Evolutionary conservation across 2,113 vertebrate genomes (phyloP).

Genomic region (Psittacula cyanocephala): DNA sequence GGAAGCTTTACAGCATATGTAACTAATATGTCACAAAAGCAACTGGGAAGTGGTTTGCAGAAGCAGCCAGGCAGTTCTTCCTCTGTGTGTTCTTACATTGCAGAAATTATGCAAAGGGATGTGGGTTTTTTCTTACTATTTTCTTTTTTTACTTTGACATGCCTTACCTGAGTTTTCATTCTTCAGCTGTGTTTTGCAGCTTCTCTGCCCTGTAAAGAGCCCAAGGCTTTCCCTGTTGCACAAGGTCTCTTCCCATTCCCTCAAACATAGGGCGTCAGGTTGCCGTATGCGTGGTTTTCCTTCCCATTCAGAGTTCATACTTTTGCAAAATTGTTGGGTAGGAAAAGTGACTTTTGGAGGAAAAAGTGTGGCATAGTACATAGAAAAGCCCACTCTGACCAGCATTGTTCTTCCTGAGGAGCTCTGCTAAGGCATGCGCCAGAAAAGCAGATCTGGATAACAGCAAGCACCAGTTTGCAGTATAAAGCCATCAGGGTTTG

Average conservation of each 20-base stretch:
- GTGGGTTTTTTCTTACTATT: neutral
- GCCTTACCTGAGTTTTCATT: neutral
- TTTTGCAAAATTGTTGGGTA: neutral
- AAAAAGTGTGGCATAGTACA: rapidly evolving
- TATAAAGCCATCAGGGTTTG: neutral
- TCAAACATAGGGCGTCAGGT: rapidly evolving
- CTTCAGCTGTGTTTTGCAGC: neutral
- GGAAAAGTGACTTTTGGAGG: neutral
- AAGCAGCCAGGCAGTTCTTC: neutral
- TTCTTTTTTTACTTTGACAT: neutral
- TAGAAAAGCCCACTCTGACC: neutral
- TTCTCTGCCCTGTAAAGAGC: neutral
- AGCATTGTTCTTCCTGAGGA: neutral
- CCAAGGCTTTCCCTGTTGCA: neutral
- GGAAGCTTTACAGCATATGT: neutral
- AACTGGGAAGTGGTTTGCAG: neutral
- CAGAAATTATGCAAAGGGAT: neutral
- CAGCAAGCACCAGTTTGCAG: neutral
- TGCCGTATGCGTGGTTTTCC: rapidly evolving
- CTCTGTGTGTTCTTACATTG: rapidly evolving
- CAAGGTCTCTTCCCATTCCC: neutral
- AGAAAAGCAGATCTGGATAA: neutral
- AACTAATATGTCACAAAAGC: neutral
- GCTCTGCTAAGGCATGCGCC: neutral
- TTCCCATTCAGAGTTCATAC: neutral